Evolutionary conservation across 2,113 vertebrate genomes (phyloP).

Genomic region (Sylvia atricapilla): DNA sequence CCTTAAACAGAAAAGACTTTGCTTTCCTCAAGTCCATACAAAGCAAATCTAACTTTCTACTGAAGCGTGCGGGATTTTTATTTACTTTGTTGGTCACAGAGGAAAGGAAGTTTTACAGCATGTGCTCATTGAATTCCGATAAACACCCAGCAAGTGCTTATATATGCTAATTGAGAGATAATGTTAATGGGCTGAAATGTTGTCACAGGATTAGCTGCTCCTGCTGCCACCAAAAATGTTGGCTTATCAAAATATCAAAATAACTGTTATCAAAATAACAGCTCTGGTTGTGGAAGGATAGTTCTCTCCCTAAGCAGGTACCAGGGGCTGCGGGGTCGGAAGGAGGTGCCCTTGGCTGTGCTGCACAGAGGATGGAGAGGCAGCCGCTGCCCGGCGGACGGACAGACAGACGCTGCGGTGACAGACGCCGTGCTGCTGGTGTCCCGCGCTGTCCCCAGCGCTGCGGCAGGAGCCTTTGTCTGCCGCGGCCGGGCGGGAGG

Average conservation of each 20-base stretch:
- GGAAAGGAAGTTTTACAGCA: not conserved
- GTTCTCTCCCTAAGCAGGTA: not conserved
- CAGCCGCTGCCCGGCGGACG: rapidly evolving
- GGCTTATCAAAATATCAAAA: not conserved
- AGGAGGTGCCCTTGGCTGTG: not conserved
- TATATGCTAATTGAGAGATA: slow-evolving; percentile 33
- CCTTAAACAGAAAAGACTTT: not conserved
- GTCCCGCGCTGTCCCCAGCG: not conserved
- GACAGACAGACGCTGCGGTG: not conserved
- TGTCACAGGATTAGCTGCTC: not conserved
- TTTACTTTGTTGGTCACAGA: not conserved
- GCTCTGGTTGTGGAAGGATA: rapidly evolving
- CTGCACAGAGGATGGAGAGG: not conserved
- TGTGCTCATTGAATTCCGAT: not conserved
- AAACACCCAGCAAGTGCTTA: slow-evolving; percentile 19
- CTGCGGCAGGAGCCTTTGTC: slow-evolving; percentile 13
- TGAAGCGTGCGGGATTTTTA: not conserved
- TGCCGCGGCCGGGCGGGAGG: not conserved
- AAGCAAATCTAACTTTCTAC: not conserved
- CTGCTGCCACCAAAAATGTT: not conserved
- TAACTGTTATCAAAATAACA: not conserved
- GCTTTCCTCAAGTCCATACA: not conserved
- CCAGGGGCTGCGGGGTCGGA: rapidly evolving
- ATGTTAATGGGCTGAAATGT: not conserved
- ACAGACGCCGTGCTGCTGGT: not conserved